Evolutionary conservation across 2,113 vertebrate species (phyloP).

Genomic region (Pantherophis guttatus): DNA sequence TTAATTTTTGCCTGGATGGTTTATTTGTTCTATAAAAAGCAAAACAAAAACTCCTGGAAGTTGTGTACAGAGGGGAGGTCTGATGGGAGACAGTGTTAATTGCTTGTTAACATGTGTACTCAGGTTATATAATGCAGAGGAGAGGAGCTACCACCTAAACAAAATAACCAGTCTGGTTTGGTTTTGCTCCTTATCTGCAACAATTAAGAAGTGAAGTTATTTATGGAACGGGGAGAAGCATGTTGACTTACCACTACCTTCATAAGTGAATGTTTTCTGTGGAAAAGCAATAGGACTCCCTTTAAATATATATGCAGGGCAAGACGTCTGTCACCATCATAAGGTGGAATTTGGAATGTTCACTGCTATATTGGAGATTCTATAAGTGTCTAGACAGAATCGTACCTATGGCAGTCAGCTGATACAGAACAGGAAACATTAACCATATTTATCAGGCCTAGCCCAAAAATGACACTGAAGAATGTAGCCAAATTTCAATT

Average conservation of each 20-base stretch:
- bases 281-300: neutral
- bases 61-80: neutral
- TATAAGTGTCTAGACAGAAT: neutral
- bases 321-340: neutral
- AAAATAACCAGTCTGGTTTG: neutral
- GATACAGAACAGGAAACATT: neutral
- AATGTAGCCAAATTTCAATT: neutral
- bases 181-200: neutral
- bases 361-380: neutral
- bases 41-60: neutral
- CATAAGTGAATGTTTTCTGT: neutral
- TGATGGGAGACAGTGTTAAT: neutral
- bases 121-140: neutral
- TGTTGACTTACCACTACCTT: neutral
- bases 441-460: neutral
- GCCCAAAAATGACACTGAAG: neutral
- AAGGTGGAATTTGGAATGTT: neutral
- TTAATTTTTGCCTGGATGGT: neutral
- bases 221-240: neutral
- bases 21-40: neutral
- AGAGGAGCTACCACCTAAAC: neutral
- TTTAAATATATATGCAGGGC: neutral
- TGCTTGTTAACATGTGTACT: neutral
- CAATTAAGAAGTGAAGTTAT: neutral
- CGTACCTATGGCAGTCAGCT: neutral